A percentile compares a stretch with the other conserved stretches of the same genome.
phyloP scores from a whole-genome alignment of 1,140 invertebrate species.

The Cheumatopsyche charites region DNA sequence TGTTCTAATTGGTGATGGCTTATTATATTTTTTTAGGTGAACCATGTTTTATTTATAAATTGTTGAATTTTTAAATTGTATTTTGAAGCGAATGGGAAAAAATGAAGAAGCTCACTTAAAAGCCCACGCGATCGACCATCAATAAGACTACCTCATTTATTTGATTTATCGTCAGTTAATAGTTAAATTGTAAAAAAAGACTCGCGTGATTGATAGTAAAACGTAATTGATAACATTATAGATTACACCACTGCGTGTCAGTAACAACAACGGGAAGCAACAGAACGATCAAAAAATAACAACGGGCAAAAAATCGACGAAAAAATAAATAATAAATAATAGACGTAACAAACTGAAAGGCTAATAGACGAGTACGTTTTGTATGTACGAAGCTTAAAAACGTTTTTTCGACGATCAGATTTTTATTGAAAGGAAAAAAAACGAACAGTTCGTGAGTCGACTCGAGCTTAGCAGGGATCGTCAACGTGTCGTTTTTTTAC shows the following conservation, averaged over 20 bases:
- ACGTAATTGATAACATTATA: slow-evolving; percentile 27
- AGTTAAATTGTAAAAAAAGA: neutral
- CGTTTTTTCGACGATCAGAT: no score
- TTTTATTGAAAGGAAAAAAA: neutral
- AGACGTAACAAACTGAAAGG: slow-evolving; percentile 12
- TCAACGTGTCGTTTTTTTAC: slow-evolving; percentile 31
- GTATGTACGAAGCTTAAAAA: no score
- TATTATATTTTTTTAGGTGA: no score
- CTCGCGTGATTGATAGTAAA: slow-evolving; percentile 13
- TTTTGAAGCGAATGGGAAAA: no score
- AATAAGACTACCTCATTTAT: slow-evolving; percentile 13
- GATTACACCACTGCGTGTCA: slow-evolving; percentile 37
- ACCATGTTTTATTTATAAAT: no score
- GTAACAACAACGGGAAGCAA: slow-evolving; percentile 24
- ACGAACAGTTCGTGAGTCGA: slow-evolving; percentile 31
- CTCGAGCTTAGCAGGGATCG: slow-evolving; percentile 25
- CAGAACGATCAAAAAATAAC: slow-evolving; percentile 32
- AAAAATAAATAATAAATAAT: slow-evolving; percentile 15
- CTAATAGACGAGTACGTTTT: slow-evolving; percentile 35
- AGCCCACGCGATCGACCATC: neutral
- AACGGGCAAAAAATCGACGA: neutral
- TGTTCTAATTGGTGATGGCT: slow-evolving; percentile 2
- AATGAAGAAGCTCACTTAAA: no score
- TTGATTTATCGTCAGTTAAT: slow-evolving; percentile 13
- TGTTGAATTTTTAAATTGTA: no score